Evolutionary conservation across 2,888 invertebrate species (phyloP).

Genomic region (Stomorhina lunata): DNA sequence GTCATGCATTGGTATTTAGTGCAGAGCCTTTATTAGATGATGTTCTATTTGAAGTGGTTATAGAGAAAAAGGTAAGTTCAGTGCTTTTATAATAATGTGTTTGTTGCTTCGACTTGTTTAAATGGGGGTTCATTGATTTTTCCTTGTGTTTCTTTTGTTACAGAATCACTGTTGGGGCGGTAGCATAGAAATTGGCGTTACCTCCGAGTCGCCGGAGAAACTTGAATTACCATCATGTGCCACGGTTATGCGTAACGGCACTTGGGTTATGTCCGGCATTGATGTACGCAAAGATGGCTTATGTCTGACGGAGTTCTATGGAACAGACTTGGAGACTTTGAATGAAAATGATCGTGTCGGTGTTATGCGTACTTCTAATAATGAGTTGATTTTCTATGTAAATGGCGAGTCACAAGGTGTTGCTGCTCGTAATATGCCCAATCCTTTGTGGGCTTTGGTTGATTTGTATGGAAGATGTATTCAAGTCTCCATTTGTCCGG

Average conservation of each 20-base stretch:
- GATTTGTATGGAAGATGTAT: slow-evolving; percentile 92
- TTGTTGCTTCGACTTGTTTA: neutral
- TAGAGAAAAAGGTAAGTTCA: slow-evolving; percentile 91
- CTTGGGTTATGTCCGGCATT: slow-evolving; percentile 95
- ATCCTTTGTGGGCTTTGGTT: slow-evolving; percentile 87
- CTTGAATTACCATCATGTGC: slow-evolving; percentile 88
- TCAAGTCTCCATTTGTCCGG: slow-evolving; percentile 83
- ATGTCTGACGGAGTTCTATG: slow-evolving; percentile 90
- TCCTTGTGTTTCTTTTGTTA: slow-evolving; percentile 38
- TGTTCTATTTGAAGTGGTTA: slow-evolving; percentile 91
- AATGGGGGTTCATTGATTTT: slow-evolving; percentile 37
- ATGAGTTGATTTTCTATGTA: slow-evolving; percentile 92
- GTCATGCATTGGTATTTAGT: slow-evolving; percentile 92
- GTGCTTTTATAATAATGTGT: neutral
- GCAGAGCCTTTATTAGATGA: slow-evolving; percentile 89
- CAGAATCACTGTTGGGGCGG: slow-evolving; percentile 91
- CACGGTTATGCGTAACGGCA: slow-evolving; percentile 88
- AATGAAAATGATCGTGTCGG: slow-evolving; percentile 91
- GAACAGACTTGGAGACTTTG: slow-evolving; percentile 90
- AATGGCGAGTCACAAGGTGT: slow-evolving; percentile 94
- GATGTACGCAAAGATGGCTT: slow-evolving; percentile 92
- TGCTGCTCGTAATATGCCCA: slow-evolving; percentile 88
- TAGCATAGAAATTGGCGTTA: slow-evolving; percentile 88
- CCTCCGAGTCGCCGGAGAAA: slow-evolving; percentile 85
- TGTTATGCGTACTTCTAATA: slow-evolving; percentile 89